phyloP scores from a whole-genome alignment of 2,797 vertebrate genomes.

The Sebastes steindachneri region DNA sequence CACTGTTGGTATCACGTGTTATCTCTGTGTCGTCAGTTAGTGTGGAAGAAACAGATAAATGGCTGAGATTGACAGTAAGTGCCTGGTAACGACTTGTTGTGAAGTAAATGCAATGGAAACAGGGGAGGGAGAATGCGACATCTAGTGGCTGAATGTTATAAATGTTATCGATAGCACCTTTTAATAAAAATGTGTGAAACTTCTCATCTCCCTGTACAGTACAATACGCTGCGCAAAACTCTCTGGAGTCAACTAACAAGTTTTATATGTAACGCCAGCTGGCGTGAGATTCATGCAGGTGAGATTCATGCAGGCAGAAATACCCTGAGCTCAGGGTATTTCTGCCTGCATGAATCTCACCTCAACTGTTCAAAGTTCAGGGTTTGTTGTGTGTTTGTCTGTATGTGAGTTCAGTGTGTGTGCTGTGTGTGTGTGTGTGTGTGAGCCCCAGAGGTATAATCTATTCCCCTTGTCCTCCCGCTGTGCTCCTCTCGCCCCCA shows the following conservation, averaged over 20 bases:
- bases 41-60: no score
- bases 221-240: neutral
- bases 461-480: constrained; percentile 50
- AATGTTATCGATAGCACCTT: no score
- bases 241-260: neutral
- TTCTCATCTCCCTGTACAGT: neutral
- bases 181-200: neutral
- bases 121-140: no score
- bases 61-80: no score
- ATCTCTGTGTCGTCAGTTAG: no score
- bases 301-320: no score
- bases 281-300: no score
- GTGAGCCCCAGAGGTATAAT: constrained; percentile 58
- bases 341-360: neutral
- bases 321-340: neutral
- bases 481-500: constrained; percentile 41
- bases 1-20: accelerated
- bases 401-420: neutral
- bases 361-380: constrained; percentile 33
- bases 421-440: constrained; percentile 7
- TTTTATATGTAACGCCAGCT: neutral
- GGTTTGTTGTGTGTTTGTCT: constrained; percentile 12
- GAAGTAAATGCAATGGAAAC: no score
- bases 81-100: no score
- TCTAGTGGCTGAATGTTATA: no score